Base-by-base conservation (phyloP, 1,140 invertebrate genomes). In the Euura saliciscinereae region DNA sequence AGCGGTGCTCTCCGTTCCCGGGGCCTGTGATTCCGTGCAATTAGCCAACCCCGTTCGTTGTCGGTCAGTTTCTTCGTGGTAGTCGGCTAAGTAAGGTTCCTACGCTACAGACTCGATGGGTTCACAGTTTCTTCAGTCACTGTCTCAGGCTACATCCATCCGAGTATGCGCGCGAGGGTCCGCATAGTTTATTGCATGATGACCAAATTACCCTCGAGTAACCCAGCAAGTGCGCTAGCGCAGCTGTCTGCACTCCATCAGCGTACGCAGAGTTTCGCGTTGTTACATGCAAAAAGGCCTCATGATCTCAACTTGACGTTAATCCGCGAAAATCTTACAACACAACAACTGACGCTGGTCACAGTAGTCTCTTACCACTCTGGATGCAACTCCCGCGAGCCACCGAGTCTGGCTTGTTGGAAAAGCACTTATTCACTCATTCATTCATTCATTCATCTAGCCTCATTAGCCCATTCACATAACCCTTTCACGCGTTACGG, bases 381-480 rank as follows among this genome's bases (percentile, higher is more conserved):
- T 59, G 13, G 51, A n/a, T 59, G 51, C 51, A 67, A 11, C 6
- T 67, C 66, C 66, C 43, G 43, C 66, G 66, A 7, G 10, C 10
- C 28, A 42, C 3, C 13, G 28, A 67, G 66, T 67, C 13, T 10
- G 66, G 66, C 66, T 67, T 44, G 43, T 42, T 44, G 66, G 28
- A 67, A 67, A 3, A 44, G 66, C 28, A 67, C 66, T 67, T 44
- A 67, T 67, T 67, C 66, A 44, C 66, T 67, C 66, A 67, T 67
- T 67, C 66, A 67, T 67, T 67, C 66, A 67, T 67, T 67, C 66
- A 28, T 67, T 28, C 66, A 67, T 67, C 66, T 67, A 67, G 66
- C 42, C 66, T 67, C 66, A 44, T 67, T 67, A 67, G 66, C 66
- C 66, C 13, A 28, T 44, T 67, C 66, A 44, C 42, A 67, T 6